Evolutionary conservation across 2,797 vertebrate genomes (phyloP), one percentile per base, ranked within the genome.

Genomic region (Euphonia xanthogaster): DNA sequence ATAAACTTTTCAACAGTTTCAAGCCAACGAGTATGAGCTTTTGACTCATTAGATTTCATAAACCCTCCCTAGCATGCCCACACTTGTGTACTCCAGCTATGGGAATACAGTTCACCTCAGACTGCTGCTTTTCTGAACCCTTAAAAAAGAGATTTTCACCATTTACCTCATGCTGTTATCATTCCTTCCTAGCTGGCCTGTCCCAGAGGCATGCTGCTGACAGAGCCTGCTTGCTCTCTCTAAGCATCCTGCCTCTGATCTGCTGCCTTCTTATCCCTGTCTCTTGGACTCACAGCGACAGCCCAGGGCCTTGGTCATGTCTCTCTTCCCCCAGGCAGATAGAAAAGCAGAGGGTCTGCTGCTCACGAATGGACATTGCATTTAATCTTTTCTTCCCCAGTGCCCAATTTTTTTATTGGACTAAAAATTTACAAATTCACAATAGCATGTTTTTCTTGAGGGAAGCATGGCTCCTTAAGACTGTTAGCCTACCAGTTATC

Each of bases 201-300:
- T 83, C 60, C 53, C 61, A 88, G 30, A 85, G 35, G 54, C 35
- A 14, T 16, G 22, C 70, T 81, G 54, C 77, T 94, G 67, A 79
- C 71, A 70, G 83, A 48, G 44, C 20, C 39, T 79, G 55, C 53
- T 55, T 68, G 58, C 63, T 72, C 3, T 68, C 18, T 73, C 25
- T 24, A 3, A 67, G 45, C 73, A 61, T 66, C 60, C 6, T 37
- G 25, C 47, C 35, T 81, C 66, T 58, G 31, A 58, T 66, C 62
- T 50, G 37, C 25, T 83, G 60, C 28, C 28, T 60, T 50, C 70
- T 88, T 82, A 70, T 40, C 68, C 4, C 60, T 58, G 74, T 28
- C 33, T 85, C 39, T 65, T 7, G 1, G 60, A 75, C 33, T 25
- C 47, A 66, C 3, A 0, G n/a, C 0, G 0, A 57, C 35, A 66